A percentile compares a stretch with the other conserved stretches of the same genome.
phyloP scores from a whole-genome alignment of 2,797 vertebrate species.

The Melanotaenia trifasciata region DNA sequence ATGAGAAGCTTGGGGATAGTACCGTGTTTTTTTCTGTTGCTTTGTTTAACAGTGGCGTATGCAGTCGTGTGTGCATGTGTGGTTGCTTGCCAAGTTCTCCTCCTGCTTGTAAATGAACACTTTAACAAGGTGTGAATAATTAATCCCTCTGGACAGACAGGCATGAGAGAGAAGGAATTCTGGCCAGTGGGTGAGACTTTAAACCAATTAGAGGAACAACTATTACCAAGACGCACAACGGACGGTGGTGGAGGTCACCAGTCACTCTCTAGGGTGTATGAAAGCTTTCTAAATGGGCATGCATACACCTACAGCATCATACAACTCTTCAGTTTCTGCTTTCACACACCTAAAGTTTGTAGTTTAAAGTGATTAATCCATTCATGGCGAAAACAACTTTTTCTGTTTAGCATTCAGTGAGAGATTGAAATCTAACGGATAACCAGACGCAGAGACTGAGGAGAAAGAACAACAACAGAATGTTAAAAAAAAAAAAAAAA shows the following conservation, averaged over 20 bases:
- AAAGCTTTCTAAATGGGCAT: neutral
- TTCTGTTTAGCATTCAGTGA: slow-evolving; percentile 18
- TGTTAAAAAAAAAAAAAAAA: slow-evolving; percentile 62
- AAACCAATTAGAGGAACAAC: slow-evolving; percentile 50
- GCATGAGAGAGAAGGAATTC: slow-evolving; percentile 22
- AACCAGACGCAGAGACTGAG: slow-evolving; percentile 9
- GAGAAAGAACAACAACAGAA: slow-evolving; percentile 44
- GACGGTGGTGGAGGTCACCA: neutral
- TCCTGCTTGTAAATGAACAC: slow-evolving; percentile 34
- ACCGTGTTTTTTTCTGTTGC: neutral
- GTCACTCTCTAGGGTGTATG: slow-evolving; percentile 4
- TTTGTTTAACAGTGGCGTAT: neutral
- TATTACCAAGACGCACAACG: slow-evolving; percentile 15
- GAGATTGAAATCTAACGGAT: slow-evolving; percentile 26
- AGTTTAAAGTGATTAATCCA: slow-evolving; percentile 33
- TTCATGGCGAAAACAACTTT: slow-evolving; percentile 39
- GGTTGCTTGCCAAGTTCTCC: slow-evolving; percentile 10
- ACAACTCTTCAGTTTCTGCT: neutral
- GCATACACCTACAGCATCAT: neutral
- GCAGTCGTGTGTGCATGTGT: slow-evolving; percentile 14
- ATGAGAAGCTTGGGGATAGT: slow-evolving; percentile 12
- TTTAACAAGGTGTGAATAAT: slow-evolving; percentile 42
- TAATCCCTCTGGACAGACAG: slow-evolving; percentile 42
- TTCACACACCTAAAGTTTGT: slow-evolving; percentile 4
- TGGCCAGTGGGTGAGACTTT: slow-evolving; percentile 44